A percentile compares a stretch with the other conserved stretches of the same genome.
phyloP scores from a whole-genome alignment of 2,113 vertebrate species.

The Henicopernis longicauda region DNA sequence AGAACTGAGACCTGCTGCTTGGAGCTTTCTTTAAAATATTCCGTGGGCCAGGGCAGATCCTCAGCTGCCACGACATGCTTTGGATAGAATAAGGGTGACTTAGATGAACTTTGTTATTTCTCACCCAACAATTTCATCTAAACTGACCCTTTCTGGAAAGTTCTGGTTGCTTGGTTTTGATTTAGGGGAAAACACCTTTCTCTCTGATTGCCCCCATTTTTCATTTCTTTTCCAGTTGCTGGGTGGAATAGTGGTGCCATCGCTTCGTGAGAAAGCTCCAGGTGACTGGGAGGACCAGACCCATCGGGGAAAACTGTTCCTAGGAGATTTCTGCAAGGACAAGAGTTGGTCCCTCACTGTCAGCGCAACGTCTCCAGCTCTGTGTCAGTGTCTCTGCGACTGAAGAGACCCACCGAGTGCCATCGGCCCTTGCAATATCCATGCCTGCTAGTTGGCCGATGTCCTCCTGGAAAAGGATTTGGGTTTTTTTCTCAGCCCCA shows the following conservation, averaged over 20 bases:
- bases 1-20: not conserved
- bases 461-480: not conserved
- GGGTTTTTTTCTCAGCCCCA: not conserved
- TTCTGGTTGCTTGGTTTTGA: not conserved
- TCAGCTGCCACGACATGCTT: not conserved
- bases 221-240: not conserved
- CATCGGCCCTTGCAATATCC: not conserved
- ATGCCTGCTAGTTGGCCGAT: not conserved
- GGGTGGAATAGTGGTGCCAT: not conserved
- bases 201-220: not conserved
- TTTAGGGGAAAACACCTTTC: not conserved
- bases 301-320: not conserved
- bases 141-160: not conserved
- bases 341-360: not conserved
- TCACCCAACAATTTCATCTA: not conserved
- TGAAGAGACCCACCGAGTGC: not conserved
- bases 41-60: not conserved
- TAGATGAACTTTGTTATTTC: not conserved
- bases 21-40: not conserved
- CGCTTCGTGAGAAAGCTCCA: accelerated
- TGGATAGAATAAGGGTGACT: not conserved
- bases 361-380: not conserved
- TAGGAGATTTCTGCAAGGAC: not conserved
- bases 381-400: accelerated
- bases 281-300: not conserved